These are phyloP conservation scores for Colletes collaris DNA, from an alignment of 2,888 invertebrate species.

Conservation along the genomic window DNA sequence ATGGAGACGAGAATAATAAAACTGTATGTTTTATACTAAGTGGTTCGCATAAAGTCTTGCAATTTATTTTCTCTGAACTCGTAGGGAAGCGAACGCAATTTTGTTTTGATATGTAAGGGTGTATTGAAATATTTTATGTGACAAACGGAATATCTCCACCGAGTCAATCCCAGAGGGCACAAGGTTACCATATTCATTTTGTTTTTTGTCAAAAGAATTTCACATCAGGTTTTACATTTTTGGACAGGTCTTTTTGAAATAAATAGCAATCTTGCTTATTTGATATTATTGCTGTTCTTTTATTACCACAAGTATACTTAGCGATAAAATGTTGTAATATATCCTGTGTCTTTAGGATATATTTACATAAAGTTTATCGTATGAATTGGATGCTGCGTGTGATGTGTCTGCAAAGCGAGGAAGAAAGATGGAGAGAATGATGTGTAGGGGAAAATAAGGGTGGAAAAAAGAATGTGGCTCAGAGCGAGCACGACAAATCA, in stretches of 20 bases:
- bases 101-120: not conserved
- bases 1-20: not conserved
- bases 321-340: no score
- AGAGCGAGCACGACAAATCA: constrained; percentile 63
- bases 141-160: not conserved
- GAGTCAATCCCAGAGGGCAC: not conserved
- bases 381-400: constrained; percentile 10
- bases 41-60: not conserved
- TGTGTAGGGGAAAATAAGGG: not conserved
- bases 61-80: not conserved
- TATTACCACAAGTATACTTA: no score
- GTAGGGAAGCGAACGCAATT: no score
- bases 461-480: constrained; percentile 38
- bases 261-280: no score
- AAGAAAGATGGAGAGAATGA: not conserved
- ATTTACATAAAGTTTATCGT: not conserved
- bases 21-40: not conserved
- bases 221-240: not conserved
- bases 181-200: not conserved
- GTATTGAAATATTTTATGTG: not conserved
- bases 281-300: no score
- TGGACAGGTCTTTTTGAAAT: not conserved
- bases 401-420: not conserved
- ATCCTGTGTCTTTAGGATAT: no score
- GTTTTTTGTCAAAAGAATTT: not conserved